Conservation (phyloP, 2,797 vertebrate genomes). For the Erethizon dorsatum region DNA sequence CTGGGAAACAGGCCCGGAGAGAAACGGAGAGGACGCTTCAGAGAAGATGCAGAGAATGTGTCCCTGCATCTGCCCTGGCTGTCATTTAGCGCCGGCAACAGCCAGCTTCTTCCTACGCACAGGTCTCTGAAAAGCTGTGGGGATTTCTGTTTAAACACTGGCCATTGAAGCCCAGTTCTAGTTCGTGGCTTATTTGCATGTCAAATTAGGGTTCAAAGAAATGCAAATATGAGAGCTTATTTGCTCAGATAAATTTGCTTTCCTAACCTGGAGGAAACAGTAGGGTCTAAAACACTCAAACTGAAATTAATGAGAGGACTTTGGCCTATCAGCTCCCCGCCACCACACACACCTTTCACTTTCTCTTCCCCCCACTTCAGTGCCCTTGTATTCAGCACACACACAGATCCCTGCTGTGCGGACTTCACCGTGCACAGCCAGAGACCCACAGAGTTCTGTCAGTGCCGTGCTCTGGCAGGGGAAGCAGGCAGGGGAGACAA, state of each 20-base stretch:
- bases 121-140: slow-evolving; percentile 34
- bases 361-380: slow-evolving; percentile 15
- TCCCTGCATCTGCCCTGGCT: neutral
- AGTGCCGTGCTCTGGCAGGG: neutral
- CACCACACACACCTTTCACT: neutral
- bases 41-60: neutral
- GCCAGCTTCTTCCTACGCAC: neutral
- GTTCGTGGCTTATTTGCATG: slow-evolving; percentile 85
- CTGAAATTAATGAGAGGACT: slow-evolving; percentile 69
- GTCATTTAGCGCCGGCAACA: neutral
- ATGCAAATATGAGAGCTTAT: slow-evolving; percentile 84
- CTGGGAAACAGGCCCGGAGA: neutral
- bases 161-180: slow-evolving; percentile 70
- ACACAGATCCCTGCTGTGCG: neutral
- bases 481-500: neutral
- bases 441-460: neutral
- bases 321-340: slow-evolving; percentile 43
- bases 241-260: slow-evolving; percentile 85
- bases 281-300: slow-evolving; percentile 79
- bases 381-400: neutral
- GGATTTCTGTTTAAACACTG: slow-evolving; percentile 83
- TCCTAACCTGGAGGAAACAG: slow-evolving; percentile 85
- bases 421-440: neutral
- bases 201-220: slow-evolving; percentile 86
- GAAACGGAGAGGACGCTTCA: neutral